Base-by-base conservation (phyloP, 2,113 vertebrate genomes). In the Naja naja region DNA sequence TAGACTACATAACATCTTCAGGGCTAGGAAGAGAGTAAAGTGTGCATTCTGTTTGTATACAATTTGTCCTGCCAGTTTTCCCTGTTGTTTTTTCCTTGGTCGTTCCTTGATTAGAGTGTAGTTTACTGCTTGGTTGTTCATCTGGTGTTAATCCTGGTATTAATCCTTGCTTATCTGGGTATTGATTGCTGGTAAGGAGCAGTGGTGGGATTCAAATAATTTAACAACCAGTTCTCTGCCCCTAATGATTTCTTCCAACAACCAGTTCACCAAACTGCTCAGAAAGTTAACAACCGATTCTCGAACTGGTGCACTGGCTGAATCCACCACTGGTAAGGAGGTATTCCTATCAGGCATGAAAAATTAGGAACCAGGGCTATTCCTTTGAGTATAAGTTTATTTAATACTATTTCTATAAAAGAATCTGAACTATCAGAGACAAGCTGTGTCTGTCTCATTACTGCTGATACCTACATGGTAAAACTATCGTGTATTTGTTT, bases 401-500 rank as follows among this genome's bases (percentile, higher is more conserved):
- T 16, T 14, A 12, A 69, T n/a, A 30, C 30, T n/a, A 34, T 16
- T 69, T 69, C n/a, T 69, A 64, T n/a, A 64, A 11, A n/a, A 14
- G 11, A n/a, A 64, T 64, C 1, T 64, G 60, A 64, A 64, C 60
- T n/a, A 64, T 64, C 12, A 5, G n/a, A 64, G 60, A n/a, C 11
- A n/a, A 64, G 14, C 60, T 34, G 2, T 14, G 89, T 34, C 10
- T 53, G 12, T 5, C 90, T 96, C 94, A 93, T 95, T 93, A 93
- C 20, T 22, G 22, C 55, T 54, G 94, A 92, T 94, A 96, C 96
- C 90, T 94, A 91, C 89, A 96, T n/a, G n/a, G 87, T 90, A 93
- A 96, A 96, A 97, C 97, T 96, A 94, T 95, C 94, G 94, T 95
- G 95, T 93, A n/a, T 47, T 47, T 25, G 60, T 95, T 96, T 10